These are phyloP conservation scores for Julus scanicus DNA, from an alignment of 2,888 invertebrate genomes.

Conservation along the genomic window DNA sequence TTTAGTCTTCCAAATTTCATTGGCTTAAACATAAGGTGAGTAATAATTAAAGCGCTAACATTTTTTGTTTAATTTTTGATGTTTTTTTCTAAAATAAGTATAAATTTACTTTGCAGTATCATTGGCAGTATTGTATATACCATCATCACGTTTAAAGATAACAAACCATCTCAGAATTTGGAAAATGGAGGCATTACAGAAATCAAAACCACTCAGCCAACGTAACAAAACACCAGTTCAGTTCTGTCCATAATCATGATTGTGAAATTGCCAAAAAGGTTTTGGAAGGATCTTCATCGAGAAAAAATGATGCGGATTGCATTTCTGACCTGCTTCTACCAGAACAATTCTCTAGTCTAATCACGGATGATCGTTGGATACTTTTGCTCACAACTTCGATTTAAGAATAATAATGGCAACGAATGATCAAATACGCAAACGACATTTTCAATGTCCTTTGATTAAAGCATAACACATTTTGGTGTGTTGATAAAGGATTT, in stretches of 20 bases:
- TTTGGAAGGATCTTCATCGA: background rate
- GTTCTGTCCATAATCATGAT: background rate
- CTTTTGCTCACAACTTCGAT: background rate
- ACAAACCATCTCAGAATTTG: slow-evolving; percentile 40
- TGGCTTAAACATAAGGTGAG: slow-evolving; percentile 89
- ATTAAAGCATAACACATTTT: background rate
- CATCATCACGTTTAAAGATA: slow-evolving; percentile 54
- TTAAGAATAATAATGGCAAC: background rate
- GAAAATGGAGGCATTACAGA: slow-evolving; percentile 17
- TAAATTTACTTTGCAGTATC: slow-evolving; percentile 67
- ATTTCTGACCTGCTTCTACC: background rate
- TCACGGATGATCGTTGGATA: background rate
- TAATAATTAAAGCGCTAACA: background rate
- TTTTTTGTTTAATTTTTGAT: slow-evolving; percentile 5
- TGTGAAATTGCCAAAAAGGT: background rate
- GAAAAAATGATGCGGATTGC: background rate
- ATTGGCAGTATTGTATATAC: slow-evolving; percentile 86
- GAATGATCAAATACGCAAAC: background rate
- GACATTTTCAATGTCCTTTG: background rate
- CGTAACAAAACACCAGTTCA: background rate
- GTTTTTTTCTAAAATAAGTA: no score
- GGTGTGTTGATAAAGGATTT: background rate
- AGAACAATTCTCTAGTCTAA: background rate
- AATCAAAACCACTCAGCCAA: slow-evolving; percentile 41
- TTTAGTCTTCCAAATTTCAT: slow-evolving; percentile 94